phyloP scores from a whole-genome alignment of 2,888 invertebrate genomes.

The Lottia gigantea region DNA sequence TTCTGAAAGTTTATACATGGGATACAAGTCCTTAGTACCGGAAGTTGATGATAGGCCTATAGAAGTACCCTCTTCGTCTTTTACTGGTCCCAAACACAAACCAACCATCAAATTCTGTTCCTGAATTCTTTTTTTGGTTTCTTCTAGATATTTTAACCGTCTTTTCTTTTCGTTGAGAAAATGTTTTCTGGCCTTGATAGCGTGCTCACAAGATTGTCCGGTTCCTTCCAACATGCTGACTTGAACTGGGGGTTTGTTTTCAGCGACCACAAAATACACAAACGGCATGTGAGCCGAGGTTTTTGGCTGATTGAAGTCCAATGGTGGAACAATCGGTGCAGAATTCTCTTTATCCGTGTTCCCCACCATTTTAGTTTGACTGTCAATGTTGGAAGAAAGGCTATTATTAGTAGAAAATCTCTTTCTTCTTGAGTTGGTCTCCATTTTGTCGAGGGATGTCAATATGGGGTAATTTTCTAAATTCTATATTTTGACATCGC shows the following conservation, averaged over 20 bases:
- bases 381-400: too few species aligned
- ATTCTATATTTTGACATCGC: too few species aligned
- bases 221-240: background rate
- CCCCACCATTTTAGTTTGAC: too few species aligned
- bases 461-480: too few species aligned
- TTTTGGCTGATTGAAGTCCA: background rate
- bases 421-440: too few species aligned
- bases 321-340: background rate
- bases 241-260: background rate
- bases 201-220: background rate
- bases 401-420: too few species aligned
- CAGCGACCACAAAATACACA: constrained; percentile 5
- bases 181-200: background rate
- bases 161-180: constrained; percentile 3
- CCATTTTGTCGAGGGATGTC: too few species aligned
- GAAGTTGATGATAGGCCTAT: background rate
- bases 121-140: background rate
- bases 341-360: too few species aligned
- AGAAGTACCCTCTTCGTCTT: background rate
- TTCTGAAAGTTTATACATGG: background rate
- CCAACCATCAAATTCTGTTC: background rate
- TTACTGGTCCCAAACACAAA: background rate
- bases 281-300: constrained; percentile 7
- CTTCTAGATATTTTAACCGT: background rate
- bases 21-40: background rate